Evolutionary conservation across 2,888 invertebrate species (phyloP).

Genomic region (Prenolepis imparis): DNA sequence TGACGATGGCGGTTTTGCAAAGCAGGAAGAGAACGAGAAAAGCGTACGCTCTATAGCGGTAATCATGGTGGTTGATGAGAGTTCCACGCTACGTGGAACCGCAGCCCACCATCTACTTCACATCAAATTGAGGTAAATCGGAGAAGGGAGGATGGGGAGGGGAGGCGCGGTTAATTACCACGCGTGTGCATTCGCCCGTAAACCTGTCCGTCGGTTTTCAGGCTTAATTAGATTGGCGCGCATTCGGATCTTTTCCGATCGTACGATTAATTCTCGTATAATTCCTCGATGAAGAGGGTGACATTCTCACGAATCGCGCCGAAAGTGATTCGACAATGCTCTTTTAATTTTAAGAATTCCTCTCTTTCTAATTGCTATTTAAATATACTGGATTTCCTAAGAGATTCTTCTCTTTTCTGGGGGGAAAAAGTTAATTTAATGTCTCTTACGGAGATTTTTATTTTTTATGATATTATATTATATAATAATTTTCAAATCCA

Average conservation of each 20-base stretch:
- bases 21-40: constrained; percentile 50
- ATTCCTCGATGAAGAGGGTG: not conserved
- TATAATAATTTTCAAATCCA: not conserved
- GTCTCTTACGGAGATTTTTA: not conserved
- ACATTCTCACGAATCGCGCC: not conserved
- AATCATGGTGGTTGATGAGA: constrained; percentile 83
- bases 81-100: constrained; percentile 80
- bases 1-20: constrained; percentile 46
- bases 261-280: not conserved
- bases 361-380: not conserved
- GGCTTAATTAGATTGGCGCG: not conserved
- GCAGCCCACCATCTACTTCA: constrained; percentile 75
- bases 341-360: not conserved
- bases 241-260: not conserved
- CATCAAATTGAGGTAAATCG: constrained; percentile 77
- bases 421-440: not conserved
- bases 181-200: constrained; percentile 71
- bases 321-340: not conserved
- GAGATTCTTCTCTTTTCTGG: not conserved
- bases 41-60: constrained; percentile 68
- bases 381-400: not conserved
- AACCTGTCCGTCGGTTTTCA: constrained; percentile 60
- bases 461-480: too few relatives aligned
- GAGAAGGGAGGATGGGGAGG: not conserved
- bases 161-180: constrained; percentile 75